Evolutionary conservation across 2,888 invertebrate genomes (phyloP), one percentile per base, ranked within the genome.

Genomic region (Dryomyza anilis): DNA sequence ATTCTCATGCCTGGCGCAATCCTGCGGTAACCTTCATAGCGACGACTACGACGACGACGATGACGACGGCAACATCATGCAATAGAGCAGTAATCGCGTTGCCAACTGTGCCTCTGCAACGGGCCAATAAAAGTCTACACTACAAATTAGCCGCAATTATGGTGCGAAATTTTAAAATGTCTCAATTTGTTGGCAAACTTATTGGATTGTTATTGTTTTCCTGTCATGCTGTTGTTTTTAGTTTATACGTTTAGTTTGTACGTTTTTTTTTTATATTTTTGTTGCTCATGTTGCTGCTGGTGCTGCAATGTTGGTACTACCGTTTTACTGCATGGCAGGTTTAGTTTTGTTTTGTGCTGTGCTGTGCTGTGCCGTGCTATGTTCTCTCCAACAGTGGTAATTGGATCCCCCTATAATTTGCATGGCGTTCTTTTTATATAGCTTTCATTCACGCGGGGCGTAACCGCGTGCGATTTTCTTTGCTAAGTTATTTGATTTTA

Each of bases 401-500:
- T 71, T 67, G 70, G 71, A 75, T 76, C 74, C 76, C n/a, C n/a
- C 78, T 79, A 78, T 79, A 79, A 79, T 79, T 79, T 79, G 79
- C 78, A 79, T 79, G 79, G 74, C 73, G 74, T 74, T 76, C 67
- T n/a, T n/a, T n/a, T n/a, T 78, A 77, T 78, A 78, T 77, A 73
- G 72, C 65, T 65, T 21, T 61, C 25, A 29, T n/a, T n/a, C n/a
- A n/a, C n/a, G n/a, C 12, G 53, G 39, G 61, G 61, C 52, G 61
- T 61, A 53, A 19, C 36, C 10, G 36, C 36, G 67, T 72, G 73
- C 5, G 72, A 76, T 77, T 79, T 73, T 73, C 72, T 68, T 71
- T 72, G 69, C 70, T 77, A 78, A 79, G 70, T 79, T 79, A 79
- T 79, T 79, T 79, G 79, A 77, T 79, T 79, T 79, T 79, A 79